These are phyloP conservation scores for Muntiacus muntjak DNA, from an alignment of 2,113 vertebrate species.

Conservation along the genomic window DNA sequence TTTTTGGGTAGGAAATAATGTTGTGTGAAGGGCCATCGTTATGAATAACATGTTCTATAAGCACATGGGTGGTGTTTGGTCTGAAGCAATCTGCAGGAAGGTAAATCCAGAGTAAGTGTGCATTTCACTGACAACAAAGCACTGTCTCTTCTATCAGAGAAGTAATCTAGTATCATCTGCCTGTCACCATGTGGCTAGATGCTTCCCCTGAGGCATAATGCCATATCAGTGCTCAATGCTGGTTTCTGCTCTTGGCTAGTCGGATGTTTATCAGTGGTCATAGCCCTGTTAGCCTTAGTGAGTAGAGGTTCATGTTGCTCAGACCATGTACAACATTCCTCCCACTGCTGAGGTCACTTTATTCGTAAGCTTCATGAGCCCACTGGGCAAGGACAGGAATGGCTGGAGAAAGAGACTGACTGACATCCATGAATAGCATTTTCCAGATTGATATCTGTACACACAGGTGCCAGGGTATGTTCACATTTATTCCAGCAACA, in stretches of 20 bases:
- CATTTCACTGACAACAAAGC: background rate
- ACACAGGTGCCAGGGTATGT: background rate
- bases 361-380: background rate
- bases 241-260: background rate
- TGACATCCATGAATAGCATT: background rate
- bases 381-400: background rate
- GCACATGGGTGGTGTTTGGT: background rate
- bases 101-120: background rate
- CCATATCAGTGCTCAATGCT: background rate
- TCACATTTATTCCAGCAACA: background rate
- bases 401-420: background rate
- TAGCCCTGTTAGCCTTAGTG: background rate
- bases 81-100: background rate
- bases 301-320: background rate
- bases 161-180: background rate
- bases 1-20: background rate
- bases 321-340: background rate
- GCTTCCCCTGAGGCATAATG: background rate
- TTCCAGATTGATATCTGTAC: background rate
- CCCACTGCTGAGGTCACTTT: background rate
- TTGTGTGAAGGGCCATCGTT: background rate
- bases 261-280: background rate
- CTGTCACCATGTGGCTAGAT: background rate
- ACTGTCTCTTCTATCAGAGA: background rate
- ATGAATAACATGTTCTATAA: background rate